Base-by-base conservation (phyloP, 2,888 invertebrate species). In the Aporophyla nigra region DNA sequence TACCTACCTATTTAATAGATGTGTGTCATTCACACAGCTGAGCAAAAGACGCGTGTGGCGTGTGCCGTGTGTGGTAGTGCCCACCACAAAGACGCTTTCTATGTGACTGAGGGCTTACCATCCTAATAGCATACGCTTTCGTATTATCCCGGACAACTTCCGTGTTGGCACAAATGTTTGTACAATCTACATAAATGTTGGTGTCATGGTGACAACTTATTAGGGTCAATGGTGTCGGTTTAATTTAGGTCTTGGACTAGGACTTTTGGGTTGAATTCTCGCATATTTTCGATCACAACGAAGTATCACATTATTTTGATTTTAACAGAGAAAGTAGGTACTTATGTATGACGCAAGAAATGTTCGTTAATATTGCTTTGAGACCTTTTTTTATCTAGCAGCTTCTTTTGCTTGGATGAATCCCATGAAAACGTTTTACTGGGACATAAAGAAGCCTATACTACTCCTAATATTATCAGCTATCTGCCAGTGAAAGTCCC, bases 91-190 rank as follows among this genome's bases (percentile, higher is more conserved):
- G 16, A 19, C 16, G n/a, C 16, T n/a, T 43, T 43, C 10, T 63
- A 10, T n/a, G 2, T n/a, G 62, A 16, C 62, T 16, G 40, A 62
- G 40, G 16, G 9, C 40, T 62, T 24, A 43, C 16, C 9, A 43
- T 63, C 62, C 1, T 63, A 19, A 43, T 5, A 62, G 16, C 16
- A 16, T 24, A 43, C n/a, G 24, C 43, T 46, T 46, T 43, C 63
- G 24, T 63, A 16, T 24, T 46, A 63, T 24, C 24, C 10, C n/a
- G 63, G 16, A 43, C n/a, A 43, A n/a, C 40, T 16, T 43, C n/a
- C n/a, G 16, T 43, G 40, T 43, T 62, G 62, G 62, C 62, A 16
- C 40, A 62, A 40, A 40, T 62, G 40, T 43, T 62, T 63, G 43
- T 10, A 24, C 5, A 10, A 63, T n/a, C 62, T 63, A 24, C 16